A percentile compares a stretch with the other conserved stretches of the same genome.
Evolutionary conservation across 2,113 vertebrate species (phyloP).

Genomic region (Pangasianodon gigas): DNA sequence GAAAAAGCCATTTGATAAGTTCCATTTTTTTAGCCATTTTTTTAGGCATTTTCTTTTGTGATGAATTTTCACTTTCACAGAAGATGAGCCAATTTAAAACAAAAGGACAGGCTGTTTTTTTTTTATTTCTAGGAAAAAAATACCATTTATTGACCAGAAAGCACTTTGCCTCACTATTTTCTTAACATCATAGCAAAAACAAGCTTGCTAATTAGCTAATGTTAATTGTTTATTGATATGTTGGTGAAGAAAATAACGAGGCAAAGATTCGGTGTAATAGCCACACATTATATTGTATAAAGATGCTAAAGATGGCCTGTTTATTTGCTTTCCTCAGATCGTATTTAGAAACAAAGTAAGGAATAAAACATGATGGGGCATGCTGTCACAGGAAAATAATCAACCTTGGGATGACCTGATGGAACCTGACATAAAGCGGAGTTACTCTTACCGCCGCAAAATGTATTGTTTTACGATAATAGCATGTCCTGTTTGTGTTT

Average conservation of each 20-base stretch:
- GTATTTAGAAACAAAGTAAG: background rate
- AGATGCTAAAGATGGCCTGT: background rate
- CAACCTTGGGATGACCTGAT: background rate
- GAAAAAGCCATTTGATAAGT: background rate
- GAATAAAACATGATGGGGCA: background rate
- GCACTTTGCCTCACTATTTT: background rate
- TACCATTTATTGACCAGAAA: background rate
- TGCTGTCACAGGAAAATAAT: background rate
- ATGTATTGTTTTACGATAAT: background rate
- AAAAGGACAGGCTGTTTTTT: background rate
- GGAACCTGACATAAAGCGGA: background rate
- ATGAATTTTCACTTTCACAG: background rate
- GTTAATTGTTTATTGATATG: background rate
- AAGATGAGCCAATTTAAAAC: background rate
- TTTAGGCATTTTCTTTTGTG: background rate
- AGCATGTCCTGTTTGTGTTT: background rate
- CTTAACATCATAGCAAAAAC: background rate
- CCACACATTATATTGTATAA: background rate
- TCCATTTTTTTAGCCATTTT: too few relatives aligned
- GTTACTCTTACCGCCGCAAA: background rate
- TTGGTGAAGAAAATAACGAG: background rate
- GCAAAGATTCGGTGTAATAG: background rate
- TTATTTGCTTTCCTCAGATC: background rate
- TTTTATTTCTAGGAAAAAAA: background rate
- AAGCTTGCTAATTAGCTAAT: background rate